Evolutionary conservation across 2,797 vertebrate genomes (phyloP).

Genomic region (Vultur gryphus): DNA sequence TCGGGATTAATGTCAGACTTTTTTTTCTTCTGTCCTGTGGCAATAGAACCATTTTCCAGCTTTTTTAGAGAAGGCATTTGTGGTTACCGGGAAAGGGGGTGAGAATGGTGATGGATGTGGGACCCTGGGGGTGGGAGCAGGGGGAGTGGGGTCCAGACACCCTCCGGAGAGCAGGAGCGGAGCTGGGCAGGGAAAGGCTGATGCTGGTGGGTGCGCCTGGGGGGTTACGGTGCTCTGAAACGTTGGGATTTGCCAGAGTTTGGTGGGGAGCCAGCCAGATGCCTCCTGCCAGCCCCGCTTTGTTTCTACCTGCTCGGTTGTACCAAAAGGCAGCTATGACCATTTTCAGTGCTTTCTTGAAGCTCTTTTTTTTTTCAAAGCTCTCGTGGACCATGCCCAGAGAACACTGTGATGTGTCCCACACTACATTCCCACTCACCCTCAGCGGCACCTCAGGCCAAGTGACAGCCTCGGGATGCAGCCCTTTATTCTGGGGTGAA

Average conservation of each 20-base stretch:
- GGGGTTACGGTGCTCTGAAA: not conserved
- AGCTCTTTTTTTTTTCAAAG: not conserved
- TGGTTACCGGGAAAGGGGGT: not conserved
- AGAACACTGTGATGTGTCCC: not conserved
- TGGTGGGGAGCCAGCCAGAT: not conserved
- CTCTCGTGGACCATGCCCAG: not conserved
- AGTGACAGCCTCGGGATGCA: not conserved
- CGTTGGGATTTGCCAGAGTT: not conserved
- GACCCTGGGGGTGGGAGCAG: not conserved
- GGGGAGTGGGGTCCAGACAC: rapidly evolving
- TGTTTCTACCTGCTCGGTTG: not conserved
- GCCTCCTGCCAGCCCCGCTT: not conserved
- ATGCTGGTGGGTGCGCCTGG: not conserved
- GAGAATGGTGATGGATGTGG: not conserved
- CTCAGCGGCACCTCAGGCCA: not conserved
- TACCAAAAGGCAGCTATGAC: not conserved
- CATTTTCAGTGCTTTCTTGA: not conserved
- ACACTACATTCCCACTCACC: too few species aligned
- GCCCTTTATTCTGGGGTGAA: not conserved
- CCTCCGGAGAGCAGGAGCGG: not conserved
- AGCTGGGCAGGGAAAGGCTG: not conserved
- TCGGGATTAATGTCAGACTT: not conserved
- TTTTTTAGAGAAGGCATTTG: not conserved
- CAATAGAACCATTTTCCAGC: not conserved
- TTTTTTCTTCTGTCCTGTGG: not conserved